Base-by-base conservation (phyloP, 2,797 vertebrate genomes). In the Galagoides demidoff region DNA sequence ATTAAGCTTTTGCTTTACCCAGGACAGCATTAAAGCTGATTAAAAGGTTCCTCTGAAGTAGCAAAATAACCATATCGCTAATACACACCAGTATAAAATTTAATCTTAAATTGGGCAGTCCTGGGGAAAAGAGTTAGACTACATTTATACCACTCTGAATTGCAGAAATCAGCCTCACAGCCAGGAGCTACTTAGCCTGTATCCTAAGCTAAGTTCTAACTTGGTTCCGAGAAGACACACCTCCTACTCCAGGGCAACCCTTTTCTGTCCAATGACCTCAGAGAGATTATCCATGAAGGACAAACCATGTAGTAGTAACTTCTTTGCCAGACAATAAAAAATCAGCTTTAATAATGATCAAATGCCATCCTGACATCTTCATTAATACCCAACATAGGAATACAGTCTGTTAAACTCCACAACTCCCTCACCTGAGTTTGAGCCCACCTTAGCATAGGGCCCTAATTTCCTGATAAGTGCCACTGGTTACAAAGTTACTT, bases 1-100 rank as follows among this genome's bases (percentile, higher is more conserved):
- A 97, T 90, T 90, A 82, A 85, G n/a, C 34, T 90, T 95, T 96
- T 85, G 92, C 74, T 97, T 90, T 89, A 83, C 78, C 27, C 94
- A 96, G 57, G 59, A 83, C 31, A 92, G 79, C 31, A 95, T 86
- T 81, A 90, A 95, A 92, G 89, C 66, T 89, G 70, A 85, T 88
- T 92, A 88, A 95, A 95, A 92, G 49, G 63, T 86, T 83, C 85
- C 71, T 81, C 2, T 84, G 73, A 94, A 96, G 93, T 1, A 93
- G 64, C 23, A 89, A 95, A 97, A 74, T 52, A 70, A 52, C 70
- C 25, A 0, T 52, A 45, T 89, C 29, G 73, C 70, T 83, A 77
- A 85, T 7, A 82, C 29, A 27, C 43, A 87, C 29, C 55, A 77
- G 27, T 45, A 81, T 74, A 83, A 94, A 94, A 86, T 70, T 92